Percentiles rank a stretch among this genome's conserved stretches.
Evolutionary conservation across 2,888 invertebrate species (phyloP).

Genomic region (Lasioglossum leucozonium): DNA sequence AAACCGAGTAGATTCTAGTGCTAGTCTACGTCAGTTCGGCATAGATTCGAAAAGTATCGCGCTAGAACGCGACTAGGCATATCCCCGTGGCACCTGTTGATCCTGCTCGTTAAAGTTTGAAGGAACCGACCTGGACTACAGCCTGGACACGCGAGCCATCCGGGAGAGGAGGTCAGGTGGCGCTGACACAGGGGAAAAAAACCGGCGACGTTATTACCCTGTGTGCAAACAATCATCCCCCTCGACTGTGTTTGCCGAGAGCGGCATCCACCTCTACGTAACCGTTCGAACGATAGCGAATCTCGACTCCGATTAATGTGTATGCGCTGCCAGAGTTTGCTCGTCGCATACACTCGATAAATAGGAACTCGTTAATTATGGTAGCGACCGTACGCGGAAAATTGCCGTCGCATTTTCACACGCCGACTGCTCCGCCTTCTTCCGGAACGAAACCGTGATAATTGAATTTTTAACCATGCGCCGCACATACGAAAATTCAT

Average conservation of each 20-base stretch:
- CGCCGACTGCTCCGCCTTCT: background rate
- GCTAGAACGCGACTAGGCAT: constrained; percentile 67
- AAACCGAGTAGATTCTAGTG: background rate
- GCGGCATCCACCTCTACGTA: background rate
- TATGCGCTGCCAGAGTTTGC: background rate
- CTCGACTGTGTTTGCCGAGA: background rate
- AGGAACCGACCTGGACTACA: constrained; percentile 77
- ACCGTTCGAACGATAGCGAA: constrained; percentile 14
- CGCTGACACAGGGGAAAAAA: constrained; percentile 50
- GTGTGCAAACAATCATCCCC: constrained; percentile 38
- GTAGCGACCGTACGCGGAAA: background rate
- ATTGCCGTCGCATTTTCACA: background rate
- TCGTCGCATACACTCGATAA: constrained; percentile 5
- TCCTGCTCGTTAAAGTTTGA: constrained; percentile 79
- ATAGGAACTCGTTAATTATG: background rate
- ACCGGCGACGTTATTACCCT: constrained; percentile 32
- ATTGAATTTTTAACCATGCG: background rate
- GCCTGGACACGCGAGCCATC: constrained; percentile 68
- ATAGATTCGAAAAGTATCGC: constrained; percentile 62
- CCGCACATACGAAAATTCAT: too few relatives aligned
- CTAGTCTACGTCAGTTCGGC: constrained; percentile 1
- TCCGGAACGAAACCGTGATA: background rate
- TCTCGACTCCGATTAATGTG: constrained; percentile 5
- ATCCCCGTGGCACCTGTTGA: constrained; percentile 81
- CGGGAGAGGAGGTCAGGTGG: constrained; percentile 29